Percentiles rank a stretch among this genome's conserved stretches.
Evolutionary conservation across 2,888 invertebrate genomes (phyloP).

Genomic region (Epirrhoe alternata): DNA sequence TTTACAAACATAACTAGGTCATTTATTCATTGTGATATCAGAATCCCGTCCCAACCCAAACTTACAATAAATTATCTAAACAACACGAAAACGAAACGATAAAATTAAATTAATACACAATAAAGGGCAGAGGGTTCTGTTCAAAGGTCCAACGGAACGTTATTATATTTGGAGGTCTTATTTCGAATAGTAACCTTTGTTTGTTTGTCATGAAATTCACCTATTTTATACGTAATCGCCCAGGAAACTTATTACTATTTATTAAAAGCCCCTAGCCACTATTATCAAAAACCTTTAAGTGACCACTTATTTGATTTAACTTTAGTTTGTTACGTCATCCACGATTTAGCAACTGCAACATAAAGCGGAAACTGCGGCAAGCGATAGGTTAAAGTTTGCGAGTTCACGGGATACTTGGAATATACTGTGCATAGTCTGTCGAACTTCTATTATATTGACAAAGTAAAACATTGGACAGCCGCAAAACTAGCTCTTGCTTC

Average conservation of each 20-base stretch:
- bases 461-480: slow-evolving; percentile 13
- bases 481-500: slow-evolving; percentile 2
- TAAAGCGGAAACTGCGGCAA: slow-evolving; percentile 36
- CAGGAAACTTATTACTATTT: background rate
- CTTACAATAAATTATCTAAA: slow-evolving; percentile 37
- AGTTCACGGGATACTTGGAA: slow-evolving; percentile 32
- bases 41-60: slow-evolving; percentile 29
- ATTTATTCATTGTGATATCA: slow-evolving; percentile 35
- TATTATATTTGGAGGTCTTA: slow-evolving; percentile 38
- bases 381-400: slow-evolving; percentile 41
- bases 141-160: slow-evolving; percentile 36
- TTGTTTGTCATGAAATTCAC: slow-evolving; percentile 5
- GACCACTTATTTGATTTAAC: slow-evolving; percentile 7
- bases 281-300: too few species aligned
- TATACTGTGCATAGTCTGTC: slow-evolving; percentile 8
- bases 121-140: slow-evolving; percentile 42
- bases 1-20: background rate
- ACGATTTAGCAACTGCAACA: slow-evolving; percentile 20
- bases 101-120: slow-evolving; percentile 55
- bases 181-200: slow-evolving; percentile 21
- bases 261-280: too few species aligned
- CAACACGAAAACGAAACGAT: slow-evolving; percentile 50
- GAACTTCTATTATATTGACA: slow-evolving; percentile 25
- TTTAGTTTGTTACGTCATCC: slow-evolving; percentile 16
- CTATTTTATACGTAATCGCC: background rate